A percentile compares a stretch with the other conserved stretches of the same genome.
These are phyloP conservation scores for Electrona antarctica DNA, from an alignment of 2,113 vertebrate species.

Conservation along the genomic window DNA sequence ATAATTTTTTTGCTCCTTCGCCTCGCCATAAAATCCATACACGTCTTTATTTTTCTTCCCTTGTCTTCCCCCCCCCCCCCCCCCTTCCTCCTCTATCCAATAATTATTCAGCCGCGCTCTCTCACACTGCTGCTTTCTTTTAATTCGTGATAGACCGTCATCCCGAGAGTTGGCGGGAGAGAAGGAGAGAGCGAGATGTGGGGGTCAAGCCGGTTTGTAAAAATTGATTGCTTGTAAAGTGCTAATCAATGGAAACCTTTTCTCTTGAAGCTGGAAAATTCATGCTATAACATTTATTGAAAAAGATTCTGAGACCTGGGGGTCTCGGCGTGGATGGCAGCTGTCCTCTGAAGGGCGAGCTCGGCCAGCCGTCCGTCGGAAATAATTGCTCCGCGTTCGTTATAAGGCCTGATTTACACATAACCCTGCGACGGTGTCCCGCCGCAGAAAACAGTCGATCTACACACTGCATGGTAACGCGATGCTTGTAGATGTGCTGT, in stretches of 20 bases:
- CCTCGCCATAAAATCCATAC: slow-evolving; percentile 12
- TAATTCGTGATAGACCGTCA: slow-evolving; percentile 63
- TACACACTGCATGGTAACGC: too few relatives aligned
- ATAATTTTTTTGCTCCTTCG: slow-evolving; percentile 10
- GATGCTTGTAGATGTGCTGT: too few relatives aligned
- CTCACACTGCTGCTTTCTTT: slow-evolving; percentile 48
- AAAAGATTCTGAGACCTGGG: slow-evolving; percentile 53
- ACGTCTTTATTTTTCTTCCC: slow-evolving; percentile 15
- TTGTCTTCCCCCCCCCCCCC: slow-evolving; percentile 20
- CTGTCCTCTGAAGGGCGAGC: slow-evolving; percentile 39
- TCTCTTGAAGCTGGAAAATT: slow-evolving; percentile 84
- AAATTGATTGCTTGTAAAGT: slow-evolving; percentile 88
- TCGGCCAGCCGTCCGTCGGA: slow-evolving; percentile 10
- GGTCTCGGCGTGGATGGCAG: slow-evolving; percentile 40
- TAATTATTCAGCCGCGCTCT: slow-evolving; percentile 43
- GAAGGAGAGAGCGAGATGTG: slow-evolving; percentile 18
- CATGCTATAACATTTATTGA: slow-evolving; percentile 78
- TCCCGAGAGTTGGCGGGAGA: slow-evolving; percentile 65
- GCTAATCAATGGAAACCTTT: slow-evolving; percentile 92
- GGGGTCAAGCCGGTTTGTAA: slow-evolving; percentile 88
- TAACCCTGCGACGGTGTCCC: too few relatives aligned
- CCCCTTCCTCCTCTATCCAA: slow-evolving; percentile 70
- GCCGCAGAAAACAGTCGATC: too few relatives aligned
- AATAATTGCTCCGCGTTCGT: not conserved
- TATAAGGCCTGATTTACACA: not conserved